Evolutionary conservation across 2,113 vertebrate species (phyloP).

Genomic region (Panurus biarmicus): DNA sequence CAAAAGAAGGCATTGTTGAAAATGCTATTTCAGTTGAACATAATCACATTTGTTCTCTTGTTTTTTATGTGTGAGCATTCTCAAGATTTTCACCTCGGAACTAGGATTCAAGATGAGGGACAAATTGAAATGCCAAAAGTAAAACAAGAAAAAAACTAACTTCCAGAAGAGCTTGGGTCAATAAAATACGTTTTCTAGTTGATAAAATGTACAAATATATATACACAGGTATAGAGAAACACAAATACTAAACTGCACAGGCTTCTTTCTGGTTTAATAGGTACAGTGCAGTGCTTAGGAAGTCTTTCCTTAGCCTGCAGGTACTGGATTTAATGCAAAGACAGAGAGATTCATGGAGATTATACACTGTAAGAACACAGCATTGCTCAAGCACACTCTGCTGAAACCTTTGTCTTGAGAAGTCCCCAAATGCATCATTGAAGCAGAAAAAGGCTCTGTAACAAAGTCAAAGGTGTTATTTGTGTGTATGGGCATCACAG

Average conservation of each 20-base stretch:
- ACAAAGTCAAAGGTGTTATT: not conserved
- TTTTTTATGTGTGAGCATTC: not conserved
- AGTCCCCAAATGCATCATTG: not conserved
- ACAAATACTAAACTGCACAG: not conserved
- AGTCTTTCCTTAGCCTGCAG: not conserved
- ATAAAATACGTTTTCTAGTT: not conserved
- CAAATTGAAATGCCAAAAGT: not conserved
- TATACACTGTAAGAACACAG: not conserved
- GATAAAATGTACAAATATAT: not conserved
- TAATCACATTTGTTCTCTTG: not conserved
- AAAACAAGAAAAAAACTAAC: not conserved
- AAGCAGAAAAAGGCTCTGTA: not conserved
- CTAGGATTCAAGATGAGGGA: not conserved
- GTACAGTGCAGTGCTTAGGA: not conserved
- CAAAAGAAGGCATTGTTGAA: not conserved
- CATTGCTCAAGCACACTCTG: not conserved
- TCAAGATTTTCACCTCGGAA: not conserved
- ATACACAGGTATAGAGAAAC: not conserved
- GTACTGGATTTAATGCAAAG: not conserved
- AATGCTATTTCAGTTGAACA: not conserved
- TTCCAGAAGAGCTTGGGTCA: not conserved
- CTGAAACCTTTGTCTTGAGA: not conserved
- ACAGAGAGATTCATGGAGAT: not conserved
- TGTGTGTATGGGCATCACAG: not conserved
- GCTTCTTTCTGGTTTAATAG: not conserved